Conservation (phyloP, 2,888 invertebrate species). For the Apoda limacodes region DNA sequence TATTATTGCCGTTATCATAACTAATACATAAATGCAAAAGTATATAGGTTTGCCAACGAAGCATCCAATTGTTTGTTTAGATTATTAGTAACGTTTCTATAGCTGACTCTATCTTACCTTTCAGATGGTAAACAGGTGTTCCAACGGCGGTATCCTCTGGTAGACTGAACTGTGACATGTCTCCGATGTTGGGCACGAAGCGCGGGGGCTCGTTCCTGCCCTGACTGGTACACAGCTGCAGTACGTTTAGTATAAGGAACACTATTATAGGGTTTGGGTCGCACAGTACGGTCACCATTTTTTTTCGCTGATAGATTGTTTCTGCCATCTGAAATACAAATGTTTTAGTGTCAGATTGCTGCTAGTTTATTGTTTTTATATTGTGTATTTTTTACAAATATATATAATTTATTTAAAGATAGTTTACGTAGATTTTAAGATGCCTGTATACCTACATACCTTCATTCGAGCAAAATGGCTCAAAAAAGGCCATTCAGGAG, state of each 20-base stretch:
- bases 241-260: slow-evolving; percentile 33
- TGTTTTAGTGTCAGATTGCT: too few relatives aligned
- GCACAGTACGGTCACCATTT: slow-evolving; percentile 38
- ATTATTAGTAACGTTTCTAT: too few relatives aligned
- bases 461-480: too few relatives aligned
- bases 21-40: background rate
- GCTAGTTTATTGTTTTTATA: too few relatives aligned
- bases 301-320: slow-evolving; percentile 49
- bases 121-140: slow-evolving; percentile 80
- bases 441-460: too few relatives aligned
- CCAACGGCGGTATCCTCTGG: slow-evolving; percentile 81
- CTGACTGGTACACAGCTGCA: slow-evolving; percentile 50
- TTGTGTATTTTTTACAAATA: too few relatives aligned
- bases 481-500: too few relatives aligned
- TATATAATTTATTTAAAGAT: too few relatives aligned
- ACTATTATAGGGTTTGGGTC: slow-evolving; percentile 45
- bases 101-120: too few relatives aligned
- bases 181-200: slow-evolving; percentile 79
- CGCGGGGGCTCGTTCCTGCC: slow-evolving; percentile 78
- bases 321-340: slow-evolving; percentile 65
- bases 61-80: slow-evolving; percentile 3
- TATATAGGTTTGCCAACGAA: background rate
- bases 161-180: slow-evolving; percentile 81
- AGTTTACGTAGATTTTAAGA: too few relatives aligned
- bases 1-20: too few relatives aligned